Conservation (phyloP, 2,888 invertebrate species). For the Blastobasis lacticolella region DNA sequence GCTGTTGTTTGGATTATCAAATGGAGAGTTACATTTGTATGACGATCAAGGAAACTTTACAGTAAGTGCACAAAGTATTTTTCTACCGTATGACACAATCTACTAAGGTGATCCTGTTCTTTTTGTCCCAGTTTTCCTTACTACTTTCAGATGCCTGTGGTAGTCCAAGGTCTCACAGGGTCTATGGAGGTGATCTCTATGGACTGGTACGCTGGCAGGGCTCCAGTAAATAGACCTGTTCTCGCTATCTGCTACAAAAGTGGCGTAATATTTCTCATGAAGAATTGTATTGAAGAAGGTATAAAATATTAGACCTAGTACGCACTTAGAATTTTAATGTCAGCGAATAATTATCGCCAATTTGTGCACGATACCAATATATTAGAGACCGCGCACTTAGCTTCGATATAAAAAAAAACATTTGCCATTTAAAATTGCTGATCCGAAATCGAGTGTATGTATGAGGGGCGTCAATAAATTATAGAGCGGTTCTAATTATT, state of each 20-base stretch:
- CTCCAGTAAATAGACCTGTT: constrained; percentile 83
- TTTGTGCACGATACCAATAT: too few species aligned
- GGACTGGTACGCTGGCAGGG: constrained; percentile 90
- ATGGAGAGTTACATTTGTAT: constrained; percentile 95
- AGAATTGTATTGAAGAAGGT: constrained; percentile 91
- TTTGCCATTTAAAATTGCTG: too few species aligned
- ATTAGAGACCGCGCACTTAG: too few species aligned
- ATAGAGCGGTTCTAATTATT: too few species aligned
- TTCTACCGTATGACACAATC: too few species aligned
- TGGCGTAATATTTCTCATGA: constrained; percentile 92
- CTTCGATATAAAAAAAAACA: too few species aligned
- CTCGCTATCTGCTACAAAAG: constrained; percentile 91
- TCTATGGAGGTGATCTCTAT: constrained; percentile 81
- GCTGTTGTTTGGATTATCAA: constrained; percentile 90
- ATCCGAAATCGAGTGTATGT: too few species aligned
- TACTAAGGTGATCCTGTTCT: too few species aligned
- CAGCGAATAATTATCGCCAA: too few species aligned
- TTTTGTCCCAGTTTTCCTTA: neutral
- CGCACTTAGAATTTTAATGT: too few species aligned
- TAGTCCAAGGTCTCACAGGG: constrained; percentile 76
- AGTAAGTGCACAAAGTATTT: constrained; percentile 44
- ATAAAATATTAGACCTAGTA: constrained; percentile 4
- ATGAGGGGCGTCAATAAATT: too few species aligned
- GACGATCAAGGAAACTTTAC: constrained; percentile 92
- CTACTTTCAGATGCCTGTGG: constrained; percentile 80